phyloP scores from a whole-genome alignment of 2,113 vertebrate genomes.

The Laterallus jamaicensis region DNA sequence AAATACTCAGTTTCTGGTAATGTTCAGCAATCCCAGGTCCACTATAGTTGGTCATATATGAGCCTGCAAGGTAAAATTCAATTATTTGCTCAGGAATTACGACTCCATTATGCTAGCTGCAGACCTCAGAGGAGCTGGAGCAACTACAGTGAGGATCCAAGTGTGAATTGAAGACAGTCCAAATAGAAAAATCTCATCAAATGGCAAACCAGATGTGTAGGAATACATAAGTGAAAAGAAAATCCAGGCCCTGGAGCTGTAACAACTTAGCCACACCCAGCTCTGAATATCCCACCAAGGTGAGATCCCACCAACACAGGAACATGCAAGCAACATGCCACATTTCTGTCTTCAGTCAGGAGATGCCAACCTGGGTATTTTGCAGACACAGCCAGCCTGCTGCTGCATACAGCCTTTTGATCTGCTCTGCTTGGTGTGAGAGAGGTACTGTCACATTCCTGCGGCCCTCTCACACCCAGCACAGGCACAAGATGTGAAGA shows the following conservation, averaged over 20 bases:
- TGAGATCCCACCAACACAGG: accelerated
- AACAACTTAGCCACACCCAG: not conserved
- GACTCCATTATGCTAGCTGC: not conserved
- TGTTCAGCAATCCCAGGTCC: not conserved
- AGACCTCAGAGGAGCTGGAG: not conserved
- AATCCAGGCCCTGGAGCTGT: not conserved
- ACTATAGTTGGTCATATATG: not conserved
- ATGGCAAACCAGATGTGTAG: not conserved
- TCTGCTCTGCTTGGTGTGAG: not conserved
- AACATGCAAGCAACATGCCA: not conserved
- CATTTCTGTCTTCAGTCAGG: not conserved
- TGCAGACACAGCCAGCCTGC: not conserved
- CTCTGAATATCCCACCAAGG: not conserved
- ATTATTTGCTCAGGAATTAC: not conserved
- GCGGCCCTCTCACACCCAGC: not conserved
- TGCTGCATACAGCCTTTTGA: not conserved
- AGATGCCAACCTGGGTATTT: not conserved
- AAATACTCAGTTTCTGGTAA: not conserved
- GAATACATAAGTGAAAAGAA: not conserved
- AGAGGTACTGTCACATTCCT: not conserved
- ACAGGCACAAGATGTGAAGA: not conserved
- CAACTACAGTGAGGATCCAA: not conserved
- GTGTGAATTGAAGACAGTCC: not conserved
- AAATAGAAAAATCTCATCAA: not conserved
- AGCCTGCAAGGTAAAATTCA: not conserved